phyloP scores from a whole-genome alignment of 1,140 invertebrate species.

The Sitobion miscanthi region DNA sequence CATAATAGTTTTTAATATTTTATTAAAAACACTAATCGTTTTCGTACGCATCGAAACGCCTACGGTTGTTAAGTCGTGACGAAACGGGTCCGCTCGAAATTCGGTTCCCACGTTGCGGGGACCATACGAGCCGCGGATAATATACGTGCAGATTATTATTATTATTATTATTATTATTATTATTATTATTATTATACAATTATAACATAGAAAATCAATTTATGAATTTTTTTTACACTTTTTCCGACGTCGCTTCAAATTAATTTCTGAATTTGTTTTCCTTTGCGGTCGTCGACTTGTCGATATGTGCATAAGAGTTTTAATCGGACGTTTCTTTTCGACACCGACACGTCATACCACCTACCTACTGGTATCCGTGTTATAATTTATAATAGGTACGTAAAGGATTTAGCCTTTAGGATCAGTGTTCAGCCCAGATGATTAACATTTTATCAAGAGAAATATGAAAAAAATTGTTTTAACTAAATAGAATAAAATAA shows the following conservation, averaged over 20 bases:
- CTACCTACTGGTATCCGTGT: too few species aligned
- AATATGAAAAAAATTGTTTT: too few species aligned
- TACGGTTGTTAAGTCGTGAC: conserved; percentile 28
- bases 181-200: neutral
- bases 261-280: neutral
- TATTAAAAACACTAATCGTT: neutral
- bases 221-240: neutral
- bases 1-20: neutral
- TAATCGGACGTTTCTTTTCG: too few species aligned
- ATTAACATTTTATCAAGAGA: too few species aligned
- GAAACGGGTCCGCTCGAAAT: neutral
- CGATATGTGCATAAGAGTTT: too few species aligned
- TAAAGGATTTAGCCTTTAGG: too few species aligned
- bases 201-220: neutral
- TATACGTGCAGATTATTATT: too few species aligned
- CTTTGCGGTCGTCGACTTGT: neutral
- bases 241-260: neutral
- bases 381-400: too few species aligned
- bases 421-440: too few species aligned
- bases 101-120: neutral
- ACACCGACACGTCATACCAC: too few species aligned
- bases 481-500: too few species aligned
- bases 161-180: neutral
- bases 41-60: conserved; percentile 17
- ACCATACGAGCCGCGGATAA: neutral